Evolutionary conservation across 2,797 vertebrate genomes (phyloP).

Genomic region (Anniella stebbinsi): DNA sequence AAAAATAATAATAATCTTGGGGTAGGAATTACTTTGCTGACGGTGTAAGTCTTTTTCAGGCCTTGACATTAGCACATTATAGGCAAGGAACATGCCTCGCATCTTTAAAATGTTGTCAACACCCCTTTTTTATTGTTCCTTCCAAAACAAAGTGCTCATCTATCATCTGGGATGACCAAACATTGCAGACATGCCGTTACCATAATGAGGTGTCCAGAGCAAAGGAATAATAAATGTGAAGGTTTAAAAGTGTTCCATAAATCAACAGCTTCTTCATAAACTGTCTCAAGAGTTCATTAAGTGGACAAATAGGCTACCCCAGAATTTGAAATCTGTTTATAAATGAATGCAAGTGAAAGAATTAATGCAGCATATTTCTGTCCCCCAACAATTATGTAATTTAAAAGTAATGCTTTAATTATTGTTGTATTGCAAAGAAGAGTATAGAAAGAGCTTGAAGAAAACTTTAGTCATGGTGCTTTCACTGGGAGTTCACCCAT

Average conservation of each 20-base stretch:
- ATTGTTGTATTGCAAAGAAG: neutral
- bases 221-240: neutral
- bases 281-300: conserved; percentile 3
- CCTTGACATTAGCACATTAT: conserved; percentile 6
- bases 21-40: neutral
- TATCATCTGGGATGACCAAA: neutral
- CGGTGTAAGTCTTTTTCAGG: neutral
- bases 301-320: neutral
- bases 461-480: neutral
- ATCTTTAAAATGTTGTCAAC: conserved; percentile 9
- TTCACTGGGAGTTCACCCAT: neutral
- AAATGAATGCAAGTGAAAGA: neutral
- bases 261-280: neutral
- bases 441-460: neutral
- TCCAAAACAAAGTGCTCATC: conserved; percentile 9
- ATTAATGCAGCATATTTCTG: neutral
- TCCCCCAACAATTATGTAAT: neutral
- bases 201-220: rapidly evolving
- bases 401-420: neutral
- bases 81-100: neutral
- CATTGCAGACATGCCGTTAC: neutral
- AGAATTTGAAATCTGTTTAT: neutral
- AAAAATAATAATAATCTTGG: too few relatives aligned
- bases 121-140: neutral
- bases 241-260: conserved; percentile 20